Conservation (phyloP, 2,113 vertebrate genomes). For the Hippocampus comes region DNA sequence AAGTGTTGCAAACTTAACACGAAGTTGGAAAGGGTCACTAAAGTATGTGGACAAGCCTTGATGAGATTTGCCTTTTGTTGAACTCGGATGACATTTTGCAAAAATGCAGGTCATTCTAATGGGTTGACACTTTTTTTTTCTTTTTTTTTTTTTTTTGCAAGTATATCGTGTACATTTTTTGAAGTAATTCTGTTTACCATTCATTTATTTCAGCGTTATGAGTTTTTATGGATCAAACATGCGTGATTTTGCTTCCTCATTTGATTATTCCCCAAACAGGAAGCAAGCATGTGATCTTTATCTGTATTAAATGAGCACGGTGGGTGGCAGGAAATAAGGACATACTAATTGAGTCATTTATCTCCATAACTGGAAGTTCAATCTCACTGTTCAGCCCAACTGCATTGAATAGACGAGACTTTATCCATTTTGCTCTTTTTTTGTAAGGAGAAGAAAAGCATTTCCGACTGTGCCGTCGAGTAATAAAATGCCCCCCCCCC, state of each 20-base stretch:
- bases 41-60: too few relatives aligned
- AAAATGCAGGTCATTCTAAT: slow-evolving; percentile 11
- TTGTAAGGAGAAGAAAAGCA: background rate
- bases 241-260: slow-evolving; percentile 31
- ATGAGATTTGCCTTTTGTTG: too few relatives aligned
- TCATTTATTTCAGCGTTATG: background rate
- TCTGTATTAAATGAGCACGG: slow-evolving; percentile 48
- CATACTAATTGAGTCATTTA: slow-evolving; percentile 44
- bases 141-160: too few relatives aligned
- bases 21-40: too few relatives aligned
- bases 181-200: background rate
- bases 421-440: background rate
- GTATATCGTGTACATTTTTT: background rate
- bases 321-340: slow-evolving; percentile 35
- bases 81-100: too few relatives aligned
- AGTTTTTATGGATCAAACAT: slow-evolving; percentile 7
- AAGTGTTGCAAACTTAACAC: too few relatives aligned
- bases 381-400: slow-evolving; percentile 21
- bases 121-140: too few relatives aligned
- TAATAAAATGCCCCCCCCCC: background rate
- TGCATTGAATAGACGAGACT: background rate
- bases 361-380: slow-evolving; percentile 28
- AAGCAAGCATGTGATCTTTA: slow-evolving; percentile 36
- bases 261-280: slow-evolving; percentile 46
- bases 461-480: background rate